Percentiles rank a stretch among this genome's conserved stretches.
Evolutionary conservation across 2,888 invertebrate species (phyloP).

Genomic region (Lamellibrachia satsuma): DNA sequence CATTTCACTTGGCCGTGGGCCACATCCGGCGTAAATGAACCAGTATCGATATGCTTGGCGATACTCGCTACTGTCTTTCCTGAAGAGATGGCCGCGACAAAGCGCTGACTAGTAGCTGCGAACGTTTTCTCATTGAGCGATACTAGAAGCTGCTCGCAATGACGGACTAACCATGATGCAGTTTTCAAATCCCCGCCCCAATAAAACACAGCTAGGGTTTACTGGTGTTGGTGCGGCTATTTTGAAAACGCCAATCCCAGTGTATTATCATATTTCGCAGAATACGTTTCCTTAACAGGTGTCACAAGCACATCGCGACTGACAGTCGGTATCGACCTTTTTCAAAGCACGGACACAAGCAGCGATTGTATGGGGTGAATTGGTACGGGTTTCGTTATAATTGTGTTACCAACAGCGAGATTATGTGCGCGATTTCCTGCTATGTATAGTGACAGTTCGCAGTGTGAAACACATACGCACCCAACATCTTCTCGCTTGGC

Average conservation of each 20-base stretch:
- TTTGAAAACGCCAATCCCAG: not conserved
- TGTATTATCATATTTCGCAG: not conserved
- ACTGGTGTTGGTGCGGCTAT: not conserved
- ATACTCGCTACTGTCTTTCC: not conserved
- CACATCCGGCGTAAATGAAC: not conserved
- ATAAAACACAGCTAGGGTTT: not conserved
- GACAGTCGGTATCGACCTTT: not conserved
- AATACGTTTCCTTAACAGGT: not conserved
- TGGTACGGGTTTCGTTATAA: not conserved
- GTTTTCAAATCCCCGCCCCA: not conserved
- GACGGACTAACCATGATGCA: not conserved
- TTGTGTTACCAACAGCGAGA: not conserved
- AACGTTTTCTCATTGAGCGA: not conserved
- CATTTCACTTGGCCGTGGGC: not conserved
- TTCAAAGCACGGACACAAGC: not conserved
- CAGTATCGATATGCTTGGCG: not conserved
- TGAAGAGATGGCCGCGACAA: not conserved
- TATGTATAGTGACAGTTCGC: not conserved
- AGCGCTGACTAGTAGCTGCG: not conserved
- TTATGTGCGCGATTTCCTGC: not conserved
- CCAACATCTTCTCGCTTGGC: too few species aligned
- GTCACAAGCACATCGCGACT: not conserved
- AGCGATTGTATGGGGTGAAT: not conserved
- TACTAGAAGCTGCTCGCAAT: not conserved
- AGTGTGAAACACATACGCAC: not conserved